Evolutionary conservation across 1,140 invertebrate genomes (phyloP).

Genomic region (Heterodera carotae): DNA sequence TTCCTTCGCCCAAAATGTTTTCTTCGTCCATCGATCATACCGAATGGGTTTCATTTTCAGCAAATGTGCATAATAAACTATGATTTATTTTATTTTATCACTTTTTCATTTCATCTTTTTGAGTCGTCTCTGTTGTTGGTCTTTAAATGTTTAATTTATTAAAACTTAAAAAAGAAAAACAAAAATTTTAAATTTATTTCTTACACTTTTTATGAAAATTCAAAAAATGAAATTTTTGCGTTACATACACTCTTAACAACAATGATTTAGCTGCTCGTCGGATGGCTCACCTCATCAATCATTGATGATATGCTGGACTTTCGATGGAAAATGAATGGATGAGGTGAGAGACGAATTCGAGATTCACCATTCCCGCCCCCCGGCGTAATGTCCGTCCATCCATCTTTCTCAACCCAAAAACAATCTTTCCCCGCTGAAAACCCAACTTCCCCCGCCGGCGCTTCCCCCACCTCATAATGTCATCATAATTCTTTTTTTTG

Average conservation of each 20-base stretch:
- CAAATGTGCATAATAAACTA: too few relatives aligned
- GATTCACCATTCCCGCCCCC: not conserved
- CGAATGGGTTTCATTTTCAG: too few relatives aligned
- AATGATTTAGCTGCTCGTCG: not conserved
- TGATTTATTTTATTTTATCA: too few relatives aligned
- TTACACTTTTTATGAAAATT: too few relatives aligned
- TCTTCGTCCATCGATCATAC: too few relatives aligned
- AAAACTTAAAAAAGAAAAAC: too few relatives aligned
- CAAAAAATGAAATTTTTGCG: too few relatives aligned
- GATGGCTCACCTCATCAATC: not conserved
- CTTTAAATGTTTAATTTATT: too few relatives aligned
- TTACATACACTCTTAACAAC: not conserved
- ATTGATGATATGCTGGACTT: not conserved
- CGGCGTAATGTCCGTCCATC: not conserved
- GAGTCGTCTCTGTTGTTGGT: too few relatives aligned
- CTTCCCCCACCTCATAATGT: not conserved
- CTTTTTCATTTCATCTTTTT: too few relatives aligned
- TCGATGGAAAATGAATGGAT: not conserved
- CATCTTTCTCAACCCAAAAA: conserved; percentile 3
- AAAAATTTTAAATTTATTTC: too few relatives aligned
- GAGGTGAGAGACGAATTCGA: not conserved
- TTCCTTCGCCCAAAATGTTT: too few relatives aligned
- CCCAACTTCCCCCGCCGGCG: not conserved
- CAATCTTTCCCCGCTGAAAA: not conserved
- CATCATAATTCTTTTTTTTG: not conserved